Percentiles rank a stretch among this genome's conserved stretches.
Evolutionary conservation across 2,797 vertebrate genomes (phyloP).

Genomic region (Pangasius krempfi): DNA sequence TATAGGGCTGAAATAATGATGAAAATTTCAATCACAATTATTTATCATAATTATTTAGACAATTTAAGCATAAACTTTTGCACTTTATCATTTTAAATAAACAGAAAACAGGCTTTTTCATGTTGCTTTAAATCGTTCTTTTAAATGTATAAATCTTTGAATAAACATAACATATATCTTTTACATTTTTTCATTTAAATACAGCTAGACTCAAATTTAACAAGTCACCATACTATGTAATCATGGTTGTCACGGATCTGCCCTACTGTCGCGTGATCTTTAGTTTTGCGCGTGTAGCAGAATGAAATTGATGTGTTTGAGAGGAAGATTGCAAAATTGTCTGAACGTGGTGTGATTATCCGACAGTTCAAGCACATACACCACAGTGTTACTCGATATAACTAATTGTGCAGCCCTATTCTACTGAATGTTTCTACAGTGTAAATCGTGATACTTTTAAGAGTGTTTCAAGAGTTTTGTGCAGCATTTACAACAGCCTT

Average conservation of each 20-base stretch:
- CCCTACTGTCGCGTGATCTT: neutral
- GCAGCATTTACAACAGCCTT: slow-evolving; percentile 14
- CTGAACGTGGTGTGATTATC: neutral
- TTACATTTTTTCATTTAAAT: neutral
- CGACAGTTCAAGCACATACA: too few relatives aligned
- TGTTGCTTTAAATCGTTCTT: neutral
- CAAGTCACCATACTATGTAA: neutral
- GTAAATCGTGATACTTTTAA: neutral
- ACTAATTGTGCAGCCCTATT: neutral
- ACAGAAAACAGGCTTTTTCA: neutral
- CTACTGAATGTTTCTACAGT: neutral
- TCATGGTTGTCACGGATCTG: neutral
- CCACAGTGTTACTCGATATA: neutral
- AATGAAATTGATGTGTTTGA: neutral
- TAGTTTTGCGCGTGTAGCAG: neutral
- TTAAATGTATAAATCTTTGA: neutral
- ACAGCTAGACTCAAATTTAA: neutral
- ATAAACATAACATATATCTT: neutral
- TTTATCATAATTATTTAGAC: neutral
- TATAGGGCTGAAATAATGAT: neutral
- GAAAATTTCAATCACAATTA: neutral
- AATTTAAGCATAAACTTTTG: neutral
- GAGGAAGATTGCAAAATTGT: too few relatives aligned
- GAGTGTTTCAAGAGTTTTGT: neutral
- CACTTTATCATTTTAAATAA: neutral